A percentile compares a stretch with the other conserved stretches of the same genome.
Conservation (phyloP, 1,140 invertebrate species). For the Brachionus paranguensis region DNA sequence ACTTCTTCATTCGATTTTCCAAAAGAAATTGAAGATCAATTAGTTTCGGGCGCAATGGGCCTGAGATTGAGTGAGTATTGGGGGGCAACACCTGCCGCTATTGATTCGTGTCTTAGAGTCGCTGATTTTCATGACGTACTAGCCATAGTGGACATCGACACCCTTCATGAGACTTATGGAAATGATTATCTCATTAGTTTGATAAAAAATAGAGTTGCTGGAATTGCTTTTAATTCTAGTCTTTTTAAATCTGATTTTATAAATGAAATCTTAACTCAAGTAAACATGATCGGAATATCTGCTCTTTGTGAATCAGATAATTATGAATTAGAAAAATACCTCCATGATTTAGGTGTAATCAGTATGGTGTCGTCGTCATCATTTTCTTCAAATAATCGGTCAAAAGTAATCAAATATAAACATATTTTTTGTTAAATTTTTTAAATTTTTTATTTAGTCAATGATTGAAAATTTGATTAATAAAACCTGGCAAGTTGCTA, state of each 20-base stretch:
- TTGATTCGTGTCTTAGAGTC: conserved; percentile 51
- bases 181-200: not conserved
- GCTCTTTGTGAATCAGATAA: not conserved
- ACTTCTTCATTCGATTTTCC: conserved; percentile 40
- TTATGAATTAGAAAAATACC: conserved; percentile 49
- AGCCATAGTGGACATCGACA: conserved; percentile 55
- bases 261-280: conserved; percentile 27
- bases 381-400: not conserved
- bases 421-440: not conserved
- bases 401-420: not conserved
- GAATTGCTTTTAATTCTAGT: conserved; percentile 48
- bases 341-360: conserved; percentile 55
- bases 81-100: conserved; percentile 53
- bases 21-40: conserved; percentile 50
- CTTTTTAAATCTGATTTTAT: conserved; percentile 14
- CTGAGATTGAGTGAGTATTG: conserved; percentile 55
- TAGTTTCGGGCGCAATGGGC: conserved; percentile 53
- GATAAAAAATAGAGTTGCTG: conserved; percentile 48
- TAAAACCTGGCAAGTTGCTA: conserved; percentile 54
- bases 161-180: conserved; percentile 50
- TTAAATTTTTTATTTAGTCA: conserved; percentile 49
- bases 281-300: conserved; percentile 36
- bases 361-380: conserved; percentile 48
- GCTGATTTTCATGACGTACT: conserved; percentile 51
- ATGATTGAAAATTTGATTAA: conserved; percentile 26